Conservation (phyloP, 2,113 vertebrate genomes). For the Columba livia region DNA sequence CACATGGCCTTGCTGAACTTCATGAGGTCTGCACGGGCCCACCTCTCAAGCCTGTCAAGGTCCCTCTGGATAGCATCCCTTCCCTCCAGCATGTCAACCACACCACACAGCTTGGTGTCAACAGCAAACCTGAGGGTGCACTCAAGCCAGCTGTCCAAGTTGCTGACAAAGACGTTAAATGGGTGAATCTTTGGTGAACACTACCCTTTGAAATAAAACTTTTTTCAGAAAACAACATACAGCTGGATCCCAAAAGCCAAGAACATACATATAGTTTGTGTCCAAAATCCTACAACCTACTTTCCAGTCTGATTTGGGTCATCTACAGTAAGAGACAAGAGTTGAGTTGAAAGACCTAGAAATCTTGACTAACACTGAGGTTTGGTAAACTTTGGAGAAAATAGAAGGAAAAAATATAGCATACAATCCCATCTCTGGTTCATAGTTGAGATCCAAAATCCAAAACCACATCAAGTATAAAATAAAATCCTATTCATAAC, state of each 20-base stretch:
- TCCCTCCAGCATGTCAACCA: no score
- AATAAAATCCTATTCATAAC: background rate
- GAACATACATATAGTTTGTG: rapidly evolving
- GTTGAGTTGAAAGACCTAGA: background rate
- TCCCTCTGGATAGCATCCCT: no score
- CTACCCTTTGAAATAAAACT: rapidly evolving
- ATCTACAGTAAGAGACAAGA: background rate
- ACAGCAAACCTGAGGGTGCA: no score
- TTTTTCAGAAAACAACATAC: background rate
- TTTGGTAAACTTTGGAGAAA: background rate
- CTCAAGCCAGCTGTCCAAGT: no score
- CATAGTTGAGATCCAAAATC: background rate
- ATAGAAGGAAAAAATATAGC: background rate
- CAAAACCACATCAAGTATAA: background rate
- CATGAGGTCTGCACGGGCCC: no score
- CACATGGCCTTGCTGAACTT: no score
- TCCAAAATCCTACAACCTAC: background rate
- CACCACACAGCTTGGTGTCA: no score
- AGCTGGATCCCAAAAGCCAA: background rate
- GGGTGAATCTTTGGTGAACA: background rate
- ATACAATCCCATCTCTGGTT: background rate
- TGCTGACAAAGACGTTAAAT: no score
- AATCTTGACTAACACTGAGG: background rate
- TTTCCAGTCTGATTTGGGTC: background rate
- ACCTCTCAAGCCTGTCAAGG: no score